A percentile compares a stretch with the other conserved stretches of the same genome.
Evolutionary conservation across 1,140 invertebrate genomes (phyloP).

Genomic region (Galendromus occidentalis): DNA sequence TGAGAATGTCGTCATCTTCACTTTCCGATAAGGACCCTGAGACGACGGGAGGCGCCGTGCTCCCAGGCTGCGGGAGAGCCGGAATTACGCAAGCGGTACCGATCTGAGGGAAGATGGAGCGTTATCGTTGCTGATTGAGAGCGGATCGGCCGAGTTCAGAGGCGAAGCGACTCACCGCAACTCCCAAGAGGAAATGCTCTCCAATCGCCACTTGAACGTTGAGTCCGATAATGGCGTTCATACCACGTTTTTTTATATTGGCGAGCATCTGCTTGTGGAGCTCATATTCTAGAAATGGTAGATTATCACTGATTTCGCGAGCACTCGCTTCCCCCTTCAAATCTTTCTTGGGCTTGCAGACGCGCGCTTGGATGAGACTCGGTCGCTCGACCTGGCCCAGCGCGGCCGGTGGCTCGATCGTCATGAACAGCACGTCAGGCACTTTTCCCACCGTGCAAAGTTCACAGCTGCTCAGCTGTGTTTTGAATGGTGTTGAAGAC

Average conservation of each 20-base stretch:
- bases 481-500: neutral
- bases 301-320: constrained; percentile 59
- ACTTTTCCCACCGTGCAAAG: constrained; percentile 51
- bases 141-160: neutral
- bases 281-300: constrained; percentile 90
- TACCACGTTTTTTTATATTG: constrained; percentile 57
- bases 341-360: constrained; percentile 55
- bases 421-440: constrained; percentile 70
- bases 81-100: constrained; percentile 13
- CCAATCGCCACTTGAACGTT: constrained; percentile 66
- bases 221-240: constrained; percentile 76
- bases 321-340: constrained; percentile 64
- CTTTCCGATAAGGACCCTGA: constrained; percentile 1
- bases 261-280: constrained; percentile 72
- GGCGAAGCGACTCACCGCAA: constrained; percentile 37
- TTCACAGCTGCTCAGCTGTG: neutral
- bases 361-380: constrained; percentile 38
- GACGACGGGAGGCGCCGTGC: neutral
- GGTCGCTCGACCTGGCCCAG: constrained; percentile 51
- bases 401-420: constrained; percentile 57
- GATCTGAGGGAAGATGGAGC: neutral
- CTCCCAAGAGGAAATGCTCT: constrained; percentile 59
- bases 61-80: constrained; percentile 12
- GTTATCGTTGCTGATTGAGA: neutral
- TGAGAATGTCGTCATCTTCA: neutral